Evolutionary conservation across 2,797 vertebrate genomes (phyloP).

Genomic region (Hoplostethus atlanticus): DNA sequence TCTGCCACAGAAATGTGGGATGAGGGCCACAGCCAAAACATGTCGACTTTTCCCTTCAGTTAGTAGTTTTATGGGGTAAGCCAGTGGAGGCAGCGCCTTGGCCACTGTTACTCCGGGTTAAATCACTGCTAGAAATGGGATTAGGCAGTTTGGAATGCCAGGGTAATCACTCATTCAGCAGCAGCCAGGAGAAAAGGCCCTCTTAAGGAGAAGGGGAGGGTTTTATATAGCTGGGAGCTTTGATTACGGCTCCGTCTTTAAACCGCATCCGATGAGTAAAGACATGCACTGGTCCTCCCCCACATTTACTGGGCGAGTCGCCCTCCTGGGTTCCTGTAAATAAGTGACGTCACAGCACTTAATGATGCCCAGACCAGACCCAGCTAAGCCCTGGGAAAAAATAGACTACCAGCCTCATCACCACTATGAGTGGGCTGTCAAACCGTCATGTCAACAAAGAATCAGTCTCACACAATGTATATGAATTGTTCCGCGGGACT

Average conservation of each 20-base stretch:
- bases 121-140: constrained; percentile 84
- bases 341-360: constrained; percentile 83
- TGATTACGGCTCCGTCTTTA: constrained; percentile 83
- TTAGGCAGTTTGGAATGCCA: constrained; percentile 81
- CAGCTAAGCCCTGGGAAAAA: constrained; percentile 57
- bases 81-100: constrained; percentile 44
- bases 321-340: constrained; percentile 87
- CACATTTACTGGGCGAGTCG: constrained; percentile 81
- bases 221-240: constrained; percentile 83
- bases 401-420: constrained; percentile 55
- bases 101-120: constrained; percentile 62
- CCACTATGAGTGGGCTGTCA: constrained; percentile 41
- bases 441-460: constrained; percentile 52
- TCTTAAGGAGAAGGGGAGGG: constrained; percentile 73
- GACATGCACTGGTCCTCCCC: constrained; percentile 78
- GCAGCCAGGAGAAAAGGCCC: constrained; percentile 75
- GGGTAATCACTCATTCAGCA: constrained; percentile 81
- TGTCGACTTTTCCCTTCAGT: constrained; percentile 38
- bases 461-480: constrained; percentile 22
- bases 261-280: constrained; percentile 89
- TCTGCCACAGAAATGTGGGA: constrained; percentile 13
- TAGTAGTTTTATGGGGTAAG: constrained; percentile 30
- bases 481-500: constrained; percentile 21
- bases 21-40: constrained; percentile 11
- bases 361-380: constrained; percentile 83